Evolutionary conservation across 2,797 vertebrate species (phyloP).

Genomic region (Leptatherina wallacei): DNA sequence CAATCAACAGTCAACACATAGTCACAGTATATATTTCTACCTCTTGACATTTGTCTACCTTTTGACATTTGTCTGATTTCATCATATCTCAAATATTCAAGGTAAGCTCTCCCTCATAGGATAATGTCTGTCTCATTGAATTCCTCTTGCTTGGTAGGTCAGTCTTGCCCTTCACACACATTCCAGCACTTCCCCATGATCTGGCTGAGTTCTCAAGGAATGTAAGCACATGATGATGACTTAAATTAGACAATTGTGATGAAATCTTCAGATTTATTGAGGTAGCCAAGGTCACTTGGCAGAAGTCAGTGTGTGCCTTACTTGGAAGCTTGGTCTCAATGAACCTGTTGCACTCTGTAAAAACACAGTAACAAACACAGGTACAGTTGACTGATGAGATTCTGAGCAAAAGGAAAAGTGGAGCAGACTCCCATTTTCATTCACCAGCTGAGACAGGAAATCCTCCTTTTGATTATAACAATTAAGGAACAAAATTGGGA

Average conservation of each 20-base stretch:
- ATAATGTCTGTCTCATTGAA: constrained; percentile 32
- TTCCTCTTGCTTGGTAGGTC: constrained; percentile 35
- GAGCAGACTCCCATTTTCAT: constrained; percentile 59
- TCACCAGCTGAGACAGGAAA: constrained; percentile 79
- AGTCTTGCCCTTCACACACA: constrained; percentile 42
- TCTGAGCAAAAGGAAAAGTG: constrained; percentile 63
- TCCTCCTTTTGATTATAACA: constrained; percentile 82
- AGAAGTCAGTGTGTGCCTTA: constrained; percentile 39
- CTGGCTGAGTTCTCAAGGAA: constrained; percentile 45
- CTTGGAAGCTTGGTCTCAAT: constrained; percentile 42
- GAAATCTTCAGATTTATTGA: constrained; percentile 46
- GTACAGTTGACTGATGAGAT: constrained; percentile 54
- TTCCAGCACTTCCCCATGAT: constrained; percentile 58
- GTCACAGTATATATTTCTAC: not conserved
- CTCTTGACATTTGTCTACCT: constrained; percentile 22
- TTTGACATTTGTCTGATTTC: constrained; percentile 23
- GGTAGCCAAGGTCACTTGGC: constrained; percentile 31
- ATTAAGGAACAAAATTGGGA: constrained; percentile 59
- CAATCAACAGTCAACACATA: not conserved
- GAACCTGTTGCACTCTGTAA: constrained; percentile 64
- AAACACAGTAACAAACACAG: constrained; percentile 7
- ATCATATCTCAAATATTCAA: constrained; percentile 32
- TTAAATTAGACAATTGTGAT: constrained; percentile 59
- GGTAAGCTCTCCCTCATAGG: constrained; percentile 30
- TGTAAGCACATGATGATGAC: constrained; percentile 30